Conservation (phyloP, 1,140 invertebrate species). For the Drosophila orena region DNA sequence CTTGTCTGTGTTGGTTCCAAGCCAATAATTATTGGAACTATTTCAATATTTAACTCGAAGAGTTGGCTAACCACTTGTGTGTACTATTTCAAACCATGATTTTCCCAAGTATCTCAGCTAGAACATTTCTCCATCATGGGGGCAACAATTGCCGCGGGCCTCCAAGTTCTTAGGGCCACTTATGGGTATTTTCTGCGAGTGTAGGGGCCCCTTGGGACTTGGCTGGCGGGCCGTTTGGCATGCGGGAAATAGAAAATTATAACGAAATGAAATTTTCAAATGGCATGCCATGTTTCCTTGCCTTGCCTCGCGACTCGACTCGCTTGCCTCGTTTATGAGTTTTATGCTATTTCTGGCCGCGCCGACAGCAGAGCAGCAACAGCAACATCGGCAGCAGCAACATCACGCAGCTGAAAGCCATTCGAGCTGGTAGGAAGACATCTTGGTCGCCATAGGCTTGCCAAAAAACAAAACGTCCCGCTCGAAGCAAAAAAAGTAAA, state of each 20-base stretch:
- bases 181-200: slow-evolving; percentile 17
- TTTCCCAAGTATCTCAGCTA: neutral
- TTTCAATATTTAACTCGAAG: too few relatives aligned
- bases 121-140: slow-evolving; percentile 10
- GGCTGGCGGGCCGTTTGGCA: slow-evolving; percentile 74
- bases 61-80: too few relatives aligned
- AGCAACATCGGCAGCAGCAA: slow-evolving; percentile 29
- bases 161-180: neutral
- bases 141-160: slow-evolving; percentile 4
- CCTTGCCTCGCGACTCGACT: slow-evolving; percentile 49
- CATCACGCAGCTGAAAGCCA: slow-evolving; percentile 69
- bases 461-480: slow-evolving; percentile 38
- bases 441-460: slow-evolving; percentile 58
- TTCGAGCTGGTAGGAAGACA: slow-evolving; percentile 67
- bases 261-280: slow-evolving; percentile 82
- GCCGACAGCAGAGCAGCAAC: slow-evolving; percentile 49
- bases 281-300: slow-evolving; percentile 76
- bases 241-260: slow-evolving; percentile 81
- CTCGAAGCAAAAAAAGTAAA: slow-evolving; percentile 21
- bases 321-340: slow-evolving; percentile 72
- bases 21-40: too few relatives aligned
- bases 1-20: too few relatives aligned
- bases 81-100: neutral
- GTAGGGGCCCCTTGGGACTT: slow-evolving; percentile 56
- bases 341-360: slow-evolving; percentile 81